Conservation (phyloP, 2,888 invertebrate species). For the Adelphocoris suturalis region DNA sequence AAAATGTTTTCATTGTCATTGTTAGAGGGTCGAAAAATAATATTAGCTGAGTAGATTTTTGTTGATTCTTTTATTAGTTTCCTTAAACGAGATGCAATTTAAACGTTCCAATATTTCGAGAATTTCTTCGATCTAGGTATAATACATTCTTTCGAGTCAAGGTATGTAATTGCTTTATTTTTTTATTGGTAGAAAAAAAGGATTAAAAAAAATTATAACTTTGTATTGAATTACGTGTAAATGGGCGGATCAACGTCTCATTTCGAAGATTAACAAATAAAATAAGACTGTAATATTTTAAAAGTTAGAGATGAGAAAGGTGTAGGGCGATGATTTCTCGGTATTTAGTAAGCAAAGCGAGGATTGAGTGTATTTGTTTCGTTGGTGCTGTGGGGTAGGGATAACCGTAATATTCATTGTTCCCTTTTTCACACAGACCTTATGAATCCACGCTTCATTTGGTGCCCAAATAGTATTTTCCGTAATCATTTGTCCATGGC, state of each 20-base stretch:
- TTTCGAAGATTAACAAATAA: conserved; percentile 24
- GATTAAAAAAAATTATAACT: background rate
- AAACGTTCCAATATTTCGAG: conserved; percentile 4
- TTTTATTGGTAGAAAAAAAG: conserved; percentile 21
- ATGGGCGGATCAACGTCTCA: conserved; percentile 18
- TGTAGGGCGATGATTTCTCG: background rate
- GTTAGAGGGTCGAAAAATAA: conserved; percentile 41
- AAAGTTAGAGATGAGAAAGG: background rate
- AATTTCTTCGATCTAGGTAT: conserved; percentile 2
- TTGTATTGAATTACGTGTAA: conserved; percentile 8
- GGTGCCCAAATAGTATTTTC: no score
- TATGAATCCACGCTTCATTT: no score
- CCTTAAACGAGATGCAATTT: background rate
- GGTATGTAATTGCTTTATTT: conserved; percentile 7
- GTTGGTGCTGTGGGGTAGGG: conserved; percentile 4
- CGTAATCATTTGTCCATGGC: no score
- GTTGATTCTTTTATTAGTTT: background rate
- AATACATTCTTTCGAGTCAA: background rate
- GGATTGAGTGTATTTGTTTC: background rate
- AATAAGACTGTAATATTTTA: conserved; percentile 55
- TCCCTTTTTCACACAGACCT: no score
- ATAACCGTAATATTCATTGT: background rate
- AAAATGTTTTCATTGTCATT: conserved; percentile 38
- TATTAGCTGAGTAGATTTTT: conserved; percentile 53
- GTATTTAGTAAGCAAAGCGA: background rate